phyloP scores from a whole-genome alignment of 2,888 invertebrate species.

The Ferrisia virgata region DNA sequence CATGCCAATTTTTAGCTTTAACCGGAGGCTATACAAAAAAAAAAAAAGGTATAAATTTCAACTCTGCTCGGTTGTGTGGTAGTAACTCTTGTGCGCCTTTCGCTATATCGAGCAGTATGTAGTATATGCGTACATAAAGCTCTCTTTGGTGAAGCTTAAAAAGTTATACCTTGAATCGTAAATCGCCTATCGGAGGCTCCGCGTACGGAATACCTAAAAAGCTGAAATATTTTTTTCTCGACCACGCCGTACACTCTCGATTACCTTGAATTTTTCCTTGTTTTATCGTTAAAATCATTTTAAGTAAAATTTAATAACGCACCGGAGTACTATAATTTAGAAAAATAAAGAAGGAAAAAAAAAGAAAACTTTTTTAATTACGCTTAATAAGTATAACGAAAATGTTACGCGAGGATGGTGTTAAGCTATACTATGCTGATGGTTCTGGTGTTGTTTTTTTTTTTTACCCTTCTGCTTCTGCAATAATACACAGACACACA shows the following conservation, averaged over 20 bases:
- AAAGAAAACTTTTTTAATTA: slow-evolving; percentile 27
- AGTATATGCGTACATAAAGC: no score
- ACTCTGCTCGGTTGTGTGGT: not conserved
- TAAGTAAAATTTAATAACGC: slow-evolving; percentile 11
- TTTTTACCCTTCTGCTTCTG: not conserved
- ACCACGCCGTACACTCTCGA: slow-evolving; percentile 27
- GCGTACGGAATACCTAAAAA: slow-evolving; percentile 48
- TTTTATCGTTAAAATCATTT: slow-evolving; percentile 34
- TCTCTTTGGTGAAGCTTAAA: not conserved
- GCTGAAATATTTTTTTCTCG: slow-evolving; percentile 45
- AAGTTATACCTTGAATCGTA: slow-evolving; percentile 35
- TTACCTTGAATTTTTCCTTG: slow-evolving; percentile 28
- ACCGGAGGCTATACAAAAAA: slow-evolving; percentile 19
- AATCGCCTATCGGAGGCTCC: slow-evolving; percentile 44
- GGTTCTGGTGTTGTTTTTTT: not conserved
- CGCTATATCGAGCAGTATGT: no score
- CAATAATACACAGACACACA: no score
- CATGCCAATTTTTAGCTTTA: not conserved
- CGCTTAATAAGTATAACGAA: slow-evolving; percentile 14
- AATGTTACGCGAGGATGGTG: not conserved
- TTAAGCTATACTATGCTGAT: no score
- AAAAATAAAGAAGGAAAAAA: slow-evolving; percentile 30
- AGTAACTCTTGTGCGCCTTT: not conserved
- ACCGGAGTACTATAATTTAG: not conserved
- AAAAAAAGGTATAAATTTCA: not conserved